A percentile compares a stretch with the other conserved stretches of the same genome.
Conservation (phyloP, 92 coral and sea anemone species). For the Porites lobata region DNA sequence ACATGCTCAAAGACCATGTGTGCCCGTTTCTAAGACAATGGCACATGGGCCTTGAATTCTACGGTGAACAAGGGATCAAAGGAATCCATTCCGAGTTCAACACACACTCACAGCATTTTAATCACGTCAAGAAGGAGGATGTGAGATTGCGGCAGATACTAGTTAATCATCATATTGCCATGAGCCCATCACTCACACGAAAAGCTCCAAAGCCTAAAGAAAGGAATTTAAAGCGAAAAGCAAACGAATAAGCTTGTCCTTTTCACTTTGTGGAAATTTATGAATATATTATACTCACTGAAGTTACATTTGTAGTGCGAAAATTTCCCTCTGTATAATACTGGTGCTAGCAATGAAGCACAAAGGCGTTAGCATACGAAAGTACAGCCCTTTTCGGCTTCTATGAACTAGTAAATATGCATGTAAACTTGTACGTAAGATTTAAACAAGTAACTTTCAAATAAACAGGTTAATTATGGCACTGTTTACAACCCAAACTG, state of each 20-base stretch:
- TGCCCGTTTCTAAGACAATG: conserved; percentile 28
- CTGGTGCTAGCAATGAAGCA: too few species aligned
- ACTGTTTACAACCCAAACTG: not conserved
- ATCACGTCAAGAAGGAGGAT: conserved; percentile 26
- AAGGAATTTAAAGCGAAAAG: conserved; percentile 42
- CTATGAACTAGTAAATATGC: too few species aligned
- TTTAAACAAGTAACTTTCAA: too few species aligned
- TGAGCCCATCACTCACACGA: conserved; percentile 41
- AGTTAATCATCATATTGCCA: conserved; percentile 37
- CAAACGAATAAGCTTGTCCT: not conserved
- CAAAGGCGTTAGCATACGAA: too few species aligned
- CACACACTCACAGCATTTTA: conserved; percentile 26
- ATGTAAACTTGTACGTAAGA: too few species aligned
- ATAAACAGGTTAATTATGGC: not conserved
- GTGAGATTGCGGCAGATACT: conserved; percentile 37
- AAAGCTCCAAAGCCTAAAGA: conserved; percentile 36
- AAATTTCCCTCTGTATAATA: too few species aligned
- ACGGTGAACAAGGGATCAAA: conserved; percentile 8
- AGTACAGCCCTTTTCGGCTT: too few species aligned
- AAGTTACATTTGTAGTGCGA: not conserved
- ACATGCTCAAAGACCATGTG: conserved; percentile 46
- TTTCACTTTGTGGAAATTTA: not conserved
- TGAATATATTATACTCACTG: too few species aligned
- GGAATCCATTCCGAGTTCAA: conserved; percentile 34
- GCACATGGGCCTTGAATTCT: conserved; percentile 55